Evolutionary conservation across 1,140 invertebrate genomes (phyloP), one percentile per base, ranked within the genome.

Genomic region (Trichomalopsis sarcophagae): DNA sequence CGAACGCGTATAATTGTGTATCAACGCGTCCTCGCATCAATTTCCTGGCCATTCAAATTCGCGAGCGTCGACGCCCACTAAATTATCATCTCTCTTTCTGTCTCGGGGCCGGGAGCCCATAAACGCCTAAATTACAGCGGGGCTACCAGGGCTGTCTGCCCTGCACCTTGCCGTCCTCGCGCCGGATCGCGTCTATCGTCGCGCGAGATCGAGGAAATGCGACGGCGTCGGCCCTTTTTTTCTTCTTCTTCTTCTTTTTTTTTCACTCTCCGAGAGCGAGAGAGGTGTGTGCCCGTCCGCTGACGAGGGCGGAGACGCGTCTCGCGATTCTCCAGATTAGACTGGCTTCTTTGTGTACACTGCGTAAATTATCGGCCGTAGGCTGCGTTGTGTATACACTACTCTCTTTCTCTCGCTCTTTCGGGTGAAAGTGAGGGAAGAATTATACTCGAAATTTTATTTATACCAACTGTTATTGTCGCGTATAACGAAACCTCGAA

Each of bases 31-130:
- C 75, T 27, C 21, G 75, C 30, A 27, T 27, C 27, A 44, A 75
- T 75, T 78, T 78, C 40, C n/a, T 23, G 47, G 17, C 13, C n/a
- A 40, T 75, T 75, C n/a, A 74, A 82, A 82, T 82, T 69, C 9
- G 74, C 81, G 47, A 40, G 73, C 66, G 82, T 79, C 69, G 88
- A 91, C 90, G 91, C 91, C 91, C 91, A 91, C 91, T 91, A 91
- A 91, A 91, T 91, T 91, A 91, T 91, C 91, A 91, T 91, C 91
- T 91, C 17, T 62, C 89, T 91, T 89, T 90, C 90, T 89, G 89
- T 68, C 69, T 81, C 27, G 17, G 69, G 83, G 77, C 77, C 47
- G 81, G 89, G 88, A 87, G 89, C 89, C 90, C 90, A 90, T 92
- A 92, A 92, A 92, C 88, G 90, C 87, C 87, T 89, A 90, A 91